These are phyloP conservation scores for Euthynnus affinis DNA, from an alignment of 2,797 vertebrate species.

Conservation along the genomic window DNA sequence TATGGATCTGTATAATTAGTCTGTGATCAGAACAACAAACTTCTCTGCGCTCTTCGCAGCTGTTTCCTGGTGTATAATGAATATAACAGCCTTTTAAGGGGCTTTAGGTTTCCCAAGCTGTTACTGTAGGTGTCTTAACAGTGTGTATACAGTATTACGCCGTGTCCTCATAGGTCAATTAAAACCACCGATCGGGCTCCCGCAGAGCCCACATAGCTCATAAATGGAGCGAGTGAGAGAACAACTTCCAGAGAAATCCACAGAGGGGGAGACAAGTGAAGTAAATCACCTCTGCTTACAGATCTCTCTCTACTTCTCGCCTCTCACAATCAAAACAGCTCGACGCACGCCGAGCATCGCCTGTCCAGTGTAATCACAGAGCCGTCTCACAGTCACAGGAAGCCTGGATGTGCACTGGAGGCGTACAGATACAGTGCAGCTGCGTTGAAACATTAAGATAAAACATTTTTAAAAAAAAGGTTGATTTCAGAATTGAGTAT, in stretches of 20 bases:
- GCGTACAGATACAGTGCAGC: constrained; percentile 35
- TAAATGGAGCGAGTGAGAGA: constrained; percentile 17
- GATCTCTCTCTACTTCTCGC: constrained; percentile 45
- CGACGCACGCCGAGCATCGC: constrained; percentile 47
- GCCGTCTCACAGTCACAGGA: constrained; percentile 52
- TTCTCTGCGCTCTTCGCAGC: neutral
- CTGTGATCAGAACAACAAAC: neutral
- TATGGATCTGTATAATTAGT: no score
- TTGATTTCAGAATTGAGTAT: neutral
- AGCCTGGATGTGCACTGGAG: constrained; percentile 44
- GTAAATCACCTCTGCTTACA: constrained; percentile 62
- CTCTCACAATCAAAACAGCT: constrained; percentile 50
- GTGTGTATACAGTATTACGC: neutral
- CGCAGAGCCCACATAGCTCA: constrained; percentile 15
- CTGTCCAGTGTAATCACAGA: constrained; percentile 67
- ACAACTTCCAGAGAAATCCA: constrained; percentile 38
- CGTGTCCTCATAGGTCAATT: constrained; percentile 28
- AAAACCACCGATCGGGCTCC: constrained; percentile 27
- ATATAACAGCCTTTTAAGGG: neutral
- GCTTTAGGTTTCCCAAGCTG: neutral
- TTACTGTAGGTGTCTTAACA: neutral
- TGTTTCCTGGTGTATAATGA: no score
- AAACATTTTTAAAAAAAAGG: neutral
- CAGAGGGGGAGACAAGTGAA: constrained; percentile 45
- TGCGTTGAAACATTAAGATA: constrained; percentile 28